These are phyloP conservation scores for Coryphaenoides rupestris DNA, from an alignment of 2,113 vertebrate species.

Conservation along the genomic window DNA sequence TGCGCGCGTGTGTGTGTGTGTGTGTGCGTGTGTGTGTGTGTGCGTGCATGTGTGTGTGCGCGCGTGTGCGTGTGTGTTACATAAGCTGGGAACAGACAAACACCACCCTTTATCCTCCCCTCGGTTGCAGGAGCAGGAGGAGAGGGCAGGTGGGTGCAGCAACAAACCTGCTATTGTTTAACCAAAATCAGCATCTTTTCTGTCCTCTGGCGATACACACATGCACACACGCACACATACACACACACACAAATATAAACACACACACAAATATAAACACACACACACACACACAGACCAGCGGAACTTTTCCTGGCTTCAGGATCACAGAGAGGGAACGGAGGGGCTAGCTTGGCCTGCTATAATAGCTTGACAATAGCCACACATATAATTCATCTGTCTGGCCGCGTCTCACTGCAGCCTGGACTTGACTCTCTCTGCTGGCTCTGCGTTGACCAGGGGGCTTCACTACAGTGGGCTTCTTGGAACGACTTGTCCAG, in stretches of 20 bases:
- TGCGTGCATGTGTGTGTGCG: too few relatives aligned
- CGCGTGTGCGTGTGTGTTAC: too few relatives aligned
- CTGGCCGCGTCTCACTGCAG: slow-evolving; percentile 30
- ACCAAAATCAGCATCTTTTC: slow-evolving; percentile 56
- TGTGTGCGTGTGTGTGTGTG: too few relatives aligned
- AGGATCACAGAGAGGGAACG: slow-evolving; percentile 26
- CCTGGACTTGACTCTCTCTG: slow-evolving; percentile 27
- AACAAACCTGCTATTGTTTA: slow-evolving; percentile 68
- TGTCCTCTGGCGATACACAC: slow-evolving; percentile 6
- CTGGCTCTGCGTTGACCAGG: too few relatives aligned
- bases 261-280: background rate
- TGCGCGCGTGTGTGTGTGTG: too few relatives aligned
- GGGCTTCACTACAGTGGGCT: too few relatives aligned
- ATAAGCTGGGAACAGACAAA: slow-evolving; percentile 32
- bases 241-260: slow-evolving; percentile 5
- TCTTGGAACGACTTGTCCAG: too few relatives aligned
- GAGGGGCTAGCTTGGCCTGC: slow-evolving; percentile 28
- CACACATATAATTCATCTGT: slow-evolving; percentile 28
- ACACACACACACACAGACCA: slow-evolving; percentile 15
- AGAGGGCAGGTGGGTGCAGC: slow-evolving; percentile 3
- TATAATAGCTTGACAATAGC: slow-evolving; percentile 33
- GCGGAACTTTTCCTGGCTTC: slow-evolving; percentile 31
- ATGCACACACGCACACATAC: background rate
- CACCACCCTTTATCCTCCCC: slow-evolving; percentile 6
- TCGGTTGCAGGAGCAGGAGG: background rate